Base-by-base conservation (phyloP, 2,113 vertebrate species). In the Trogon surrucura region DNA sequence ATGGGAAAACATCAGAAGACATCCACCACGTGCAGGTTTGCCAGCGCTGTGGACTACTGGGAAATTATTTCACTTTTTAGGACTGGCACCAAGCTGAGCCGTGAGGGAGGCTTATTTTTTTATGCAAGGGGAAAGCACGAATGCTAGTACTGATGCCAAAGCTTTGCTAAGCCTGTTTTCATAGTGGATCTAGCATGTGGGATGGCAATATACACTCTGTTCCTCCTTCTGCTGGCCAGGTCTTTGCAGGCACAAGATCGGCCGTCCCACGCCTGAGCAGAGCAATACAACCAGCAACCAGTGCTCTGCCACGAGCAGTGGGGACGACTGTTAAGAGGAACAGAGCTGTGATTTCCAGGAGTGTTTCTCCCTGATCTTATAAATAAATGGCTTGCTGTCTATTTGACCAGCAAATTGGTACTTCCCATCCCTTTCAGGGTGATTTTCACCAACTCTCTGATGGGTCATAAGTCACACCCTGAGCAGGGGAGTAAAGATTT, bases 401-500 rank as follows among this genome's bases (percentile, higher is more conserved):
- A 32, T 58, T 75, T 89, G 80, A 82, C 80, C 92, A 79, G 53
- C 10, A 94, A 93, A 88, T 17, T 88, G 67, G 74, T 90, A 60
- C 27, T 78, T 94, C 30, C 66, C 34, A 73, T 69, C 61, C 61
- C 78, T 88, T 65, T 41, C 85, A 80, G 74, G 58, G 32, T 58
- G 80, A 83, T 93, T 94, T 95, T 95, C 73, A 69, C 82, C 79
- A 88, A 80, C 45, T 23, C 70, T 89, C 58, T 48, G 58, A 53
- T 0, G 0, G 79, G 57, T 80, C n/a, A 0, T 93, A 95, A 94
- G 22, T 95, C 89, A 80, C 61, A 88, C 11, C 11, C 30, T 32
- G 54, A 91, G 80, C 89, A 93, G 47, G 11, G 66, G 47, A 88
- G 20, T n/a, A 91, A 53, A 91, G 72, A 96, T 88, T 90, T 95